Evolutionary conservation across 2,113 vertebrate genomes (phyloP).

Genomic region (Ptyas mucosa): DNA sequence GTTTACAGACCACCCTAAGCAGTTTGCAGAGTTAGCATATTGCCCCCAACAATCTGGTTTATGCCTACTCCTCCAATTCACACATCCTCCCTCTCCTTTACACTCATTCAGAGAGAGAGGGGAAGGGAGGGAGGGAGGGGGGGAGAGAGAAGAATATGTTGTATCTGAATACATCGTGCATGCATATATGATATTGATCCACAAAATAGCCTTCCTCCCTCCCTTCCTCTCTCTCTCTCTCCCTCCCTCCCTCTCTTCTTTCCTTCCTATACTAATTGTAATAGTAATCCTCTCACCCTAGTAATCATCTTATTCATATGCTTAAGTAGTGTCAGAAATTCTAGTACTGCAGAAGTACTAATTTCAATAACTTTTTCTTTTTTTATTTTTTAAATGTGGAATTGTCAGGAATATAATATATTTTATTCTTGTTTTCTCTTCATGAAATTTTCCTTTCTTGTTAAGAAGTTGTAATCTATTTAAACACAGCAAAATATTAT

Average conservation of each 20-base stretch:
- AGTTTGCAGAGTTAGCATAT: too few relatives aligned
- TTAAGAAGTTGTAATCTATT: background rate
- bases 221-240: background rate
- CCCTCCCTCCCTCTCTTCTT: background rate
- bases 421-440: background rate
- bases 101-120: background rate
- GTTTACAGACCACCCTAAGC: too few relatives aligned
- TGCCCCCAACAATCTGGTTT: background rate
- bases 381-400: background rate
- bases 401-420: background rate
- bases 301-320: background rate
- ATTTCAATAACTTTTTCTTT: background rate
- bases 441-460: background rate
- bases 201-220: too few relatives aligned
- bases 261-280: background rate
- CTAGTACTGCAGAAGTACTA: background rate
- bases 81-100: background rate
- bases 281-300: background rate
- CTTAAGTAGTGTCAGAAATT: background rate
- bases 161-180: too few relatives aligned
- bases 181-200: too few relatives aligned
- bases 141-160: too few relatives aligned
- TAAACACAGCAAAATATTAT: background rate
- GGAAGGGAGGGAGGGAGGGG: too few relatives aligned
- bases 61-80: background rate